phyloP scores from a whole-genome alignment of 2,113 vertebrate species.

The Colius striatus region DNA sequence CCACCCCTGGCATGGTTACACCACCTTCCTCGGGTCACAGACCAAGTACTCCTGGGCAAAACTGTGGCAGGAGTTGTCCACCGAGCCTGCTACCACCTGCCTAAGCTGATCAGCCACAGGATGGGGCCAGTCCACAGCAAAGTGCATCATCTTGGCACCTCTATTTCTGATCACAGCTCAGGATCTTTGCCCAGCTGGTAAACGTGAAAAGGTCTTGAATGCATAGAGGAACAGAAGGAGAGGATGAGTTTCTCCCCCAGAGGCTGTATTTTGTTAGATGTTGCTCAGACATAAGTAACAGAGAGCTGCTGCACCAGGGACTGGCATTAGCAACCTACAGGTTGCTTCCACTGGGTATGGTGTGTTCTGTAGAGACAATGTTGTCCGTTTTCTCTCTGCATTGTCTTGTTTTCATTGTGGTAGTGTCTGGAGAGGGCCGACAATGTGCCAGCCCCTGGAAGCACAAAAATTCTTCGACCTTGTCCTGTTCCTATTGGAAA shows the following conservation, averaged over 20 bases:
- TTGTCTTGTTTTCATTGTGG: slow-evolving; percentile 13
- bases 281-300: background rate
- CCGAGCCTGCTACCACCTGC: background rate
- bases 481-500: background rate
- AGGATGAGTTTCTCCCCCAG: slow-evolving; percentile 5
- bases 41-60: background rate
- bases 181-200: background rate
- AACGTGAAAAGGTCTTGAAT: background rate
- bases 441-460: background rate
- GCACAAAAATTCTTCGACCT: background rate
- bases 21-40: background rate
- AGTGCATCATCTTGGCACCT: background rate
- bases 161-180: background rate
- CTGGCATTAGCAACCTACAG: background rate
- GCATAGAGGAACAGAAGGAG: background rate
- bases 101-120: background rate
- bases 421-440: background rate
- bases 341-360: background rate
- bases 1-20: background rate
- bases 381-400: slow-evolving; percentile 18
- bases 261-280: slow-evolving; percentile 18
- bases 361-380: background rate
- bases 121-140: background rate
- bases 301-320: background rate
- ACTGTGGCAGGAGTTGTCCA: rapidly evolving